phyloP scores from a whole-genome alignment of 2,797 vertebrate species.

The Hemibagrus guttatus region DNA sequence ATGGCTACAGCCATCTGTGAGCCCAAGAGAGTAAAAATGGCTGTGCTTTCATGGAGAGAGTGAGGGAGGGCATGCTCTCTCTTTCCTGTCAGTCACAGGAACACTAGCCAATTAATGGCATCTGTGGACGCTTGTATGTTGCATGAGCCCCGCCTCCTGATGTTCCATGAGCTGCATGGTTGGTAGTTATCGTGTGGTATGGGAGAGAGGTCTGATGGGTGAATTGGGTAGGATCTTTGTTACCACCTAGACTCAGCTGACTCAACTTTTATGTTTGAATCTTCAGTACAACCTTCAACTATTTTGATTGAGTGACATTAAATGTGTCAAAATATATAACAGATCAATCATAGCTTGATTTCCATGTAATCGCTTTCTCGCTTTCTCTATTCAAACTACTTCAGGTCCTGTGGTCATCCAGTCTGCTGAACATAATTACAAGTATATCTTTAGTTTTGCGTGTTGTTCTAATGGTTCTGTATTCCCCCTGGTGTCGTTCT shows the following conservation, averaged over 20 bases:
- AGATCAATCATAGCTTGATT: neutral
- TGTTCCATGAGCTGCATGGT: neutral
- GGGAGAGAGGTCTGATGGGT: neutral
- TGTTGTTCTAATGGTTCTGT: slow-evolving; percentile 44
- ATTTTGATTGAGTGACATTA: neutral
- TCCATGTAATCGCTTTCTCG: neutral
- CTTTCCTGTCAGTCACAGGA: neutral
- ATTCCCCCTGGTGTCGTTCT: slow-evolving; percentile 46
- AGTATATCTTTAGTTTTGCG: slow-evolving; percentile 40
- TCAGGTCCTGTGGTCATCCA: slow-evolving; percentile 30
- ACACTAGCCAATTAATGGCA: neutral
- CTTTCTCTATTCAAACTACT: neutral
- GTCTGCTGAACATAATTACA: slow-evolving; percentile 45
- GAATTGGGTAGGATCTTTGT: no score
- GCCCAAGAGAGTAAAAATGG: neutral
- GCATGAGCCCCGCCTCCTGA: neutral
- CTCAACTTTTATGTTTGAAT: neutral
- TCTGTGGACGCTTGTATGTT: neutral
- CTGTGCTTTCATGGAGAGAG: no score
- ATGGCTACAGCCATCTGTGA: neutral
- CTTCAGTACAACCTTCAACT: neutral
- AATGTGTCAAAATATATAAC: neutral
- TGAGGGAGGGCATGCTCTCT: neutral
- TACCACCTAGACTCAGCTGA: neutral
- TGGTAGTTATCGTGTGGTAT: neutral